Conservation (phyloP, 2,113 vertebrate species). For the Tenebrosternarchus preto region DNA sequence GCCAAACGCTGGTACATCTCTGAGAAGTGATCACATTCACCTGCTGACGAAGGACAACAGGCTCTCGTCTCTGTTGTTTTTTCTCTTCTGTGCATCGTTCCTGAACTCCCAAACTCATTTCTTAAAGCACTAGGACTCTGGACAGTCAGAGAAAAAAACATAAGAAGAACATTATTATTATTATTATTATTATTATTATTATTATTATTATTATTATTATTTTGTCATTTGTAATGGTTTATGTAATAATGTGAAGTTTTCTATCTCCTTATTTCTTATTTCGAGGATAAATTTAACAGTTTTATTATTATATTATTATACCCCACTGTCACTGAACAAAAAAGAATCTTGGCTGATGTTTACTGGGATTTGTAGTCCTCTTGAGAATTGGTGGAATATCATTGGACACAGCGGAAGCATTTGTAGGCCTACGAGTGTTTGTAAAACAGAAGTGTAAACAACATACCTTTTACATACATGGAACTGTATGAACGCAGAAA, state of each 20-base stretch:
- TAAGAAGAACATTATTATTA: constrained; percentile 69
- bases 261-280: constrained; percentile 62
- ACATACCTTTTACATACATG: not conserved
- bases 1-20: constrained; percentile 70
- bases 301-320: constrained; percentile 75
- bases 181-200: constrained; percentile 70
- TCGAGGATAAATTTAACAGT: constrained; percentile 65
- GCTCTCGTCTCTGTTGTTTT: constrained; percentile 72
- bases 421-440: not conserved
- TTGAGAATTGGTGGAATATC: constrained; percentile 64
- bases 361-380: constrained; percentile 71
- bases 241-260: constrained; percentile 87
- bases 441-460: not conserved
- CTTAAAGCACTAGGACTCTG: constrained; percentile 94
- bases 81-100: constrained; percentile 53
- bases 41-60: constrained; percentile 68
- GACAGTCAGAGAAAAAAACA: constrained; percentile 77
- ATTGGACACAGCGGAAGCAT: constrained; percentile 53
- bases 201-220: constrained; percentile 32
- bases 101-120: constrained; percentile 80
- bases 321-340: constrained; percentile 84
- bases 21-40: constrained; percentile 79
- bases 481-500: not conserved
- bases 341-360: constrained; percentile 76
- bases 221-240: constrained; percentile 78